Percentiles rank a stretch among this genome's conserved stretches.
Evolutionary conservation across 1,140 invertebrate species (phyloP).

Genomic region (Cherax destructor): DNA sequence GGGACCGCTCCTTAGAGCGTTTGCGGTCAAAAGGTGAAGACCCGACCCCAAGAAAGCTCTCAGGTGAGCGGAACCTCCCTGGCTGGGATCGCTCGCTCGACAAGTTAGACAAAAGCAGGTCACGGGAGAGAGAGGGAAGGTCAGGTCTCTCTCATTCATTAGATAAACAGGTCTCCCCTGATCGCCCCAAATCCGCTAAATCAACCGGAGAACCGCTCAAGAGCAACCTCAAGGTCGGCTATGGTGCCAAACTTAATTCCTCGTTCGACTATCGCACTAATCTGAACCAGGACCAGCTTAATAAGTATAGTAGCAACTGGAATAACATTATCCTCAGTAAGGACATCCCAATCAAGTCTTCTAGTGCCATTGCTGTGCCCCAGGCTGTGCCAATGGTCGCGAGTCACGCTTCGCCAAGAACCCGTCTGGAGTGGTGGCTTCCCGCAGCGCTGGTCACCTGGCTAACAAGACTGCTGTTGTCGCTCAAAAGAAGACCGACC

Average conservation of each 20-base stretch:
- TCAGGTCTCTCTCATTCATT: neutral
- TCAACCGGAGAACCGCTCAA: conserved; percentile 43
- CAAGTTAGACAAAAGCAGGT: conserved; percentile 19
- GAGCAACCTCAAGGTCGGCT: conserved; percentile 62
- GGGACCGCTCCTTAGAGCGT: conserved; percentile 13
- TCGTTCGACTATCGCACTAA: conserved; percentile 66
- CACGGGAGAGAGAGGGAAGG: conserved; percentile 12
- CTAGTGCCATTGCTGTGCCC: neutral
- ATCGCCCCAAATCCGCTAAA: conserved; percentile 9
- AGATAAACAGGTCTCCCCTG: conserved; percentile 12
- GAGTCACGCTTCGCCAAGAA: conserved; percentile 57
- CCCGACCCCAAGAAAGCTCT: conserved; percentile 30
- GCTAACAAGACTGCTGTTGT: conserved; percentile 35
- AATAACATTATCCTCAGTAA: conserved; percentile 68
- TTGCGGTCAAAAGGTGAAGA: conserved; percentile 16
- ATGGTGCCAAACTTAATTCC: conserved; percentile 67
- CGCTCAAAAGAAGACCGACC: conserved; percentile 32
- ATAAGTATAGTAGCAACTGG: conserved; percentile 69
- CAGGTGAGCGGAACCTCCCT: conserved; percentile 34
- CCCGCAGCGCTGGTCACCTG: conserved; percentile 49
- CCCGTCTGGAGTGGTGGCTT: neutral
- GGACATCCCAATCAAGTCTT: conserved; percentile 38
- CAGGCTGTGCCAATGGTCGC: neutral
- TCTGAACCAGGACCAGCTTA: conserved; percentile 67
- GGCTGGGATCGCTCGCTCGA: conserved; percentile 29